Base-by-base conservation (phyloP, 2,797 vertebrate species). In the Rhinella marina region DNA sequence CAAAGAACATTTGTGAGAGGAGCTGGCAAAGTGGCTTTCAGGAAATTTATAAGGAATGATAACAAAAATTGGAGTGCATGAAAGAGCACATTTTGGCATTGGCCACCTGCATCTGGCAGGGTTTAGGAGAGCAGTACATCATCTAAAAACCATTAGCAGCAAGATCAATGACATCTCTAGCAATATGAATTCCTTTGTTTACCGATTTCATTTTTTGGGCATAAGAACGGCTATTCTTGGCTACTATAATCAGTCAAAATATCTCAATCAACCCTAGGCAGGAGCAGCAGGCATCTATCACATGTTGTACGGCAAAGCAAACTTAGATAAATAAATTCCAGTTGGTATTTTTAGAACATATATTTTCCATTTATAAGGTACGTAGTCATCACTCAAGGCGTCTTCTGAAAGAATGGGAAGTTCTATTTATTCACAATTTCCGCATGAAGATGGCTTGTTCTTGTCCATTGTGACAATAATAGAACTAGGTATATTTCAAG, bases 81-180 rank as follows among this genome's bases (percentile, higher is more conserved):
- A 89, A 90, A 87, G 91, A 70, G 11, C 7, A n/a, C 73, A 23
- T 89, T 62, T 90, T 90, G 85, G 86, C 83, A 88, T 87, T 87
- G 90, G 83, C 68, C 87, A 86, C 85, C 73, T 81, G 86, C 88
- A 90, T 70, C 61, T 90, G 90, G 92, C 87, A 73, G 73, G 86
- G 91, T 92, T 41, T 93, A 93, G 90, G 62, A 88, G 92, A 93
- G 92, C 56, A 87, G 87, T 88, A 86, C 78, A n/a, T 90, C 81
- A 91, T 93, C 93, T 91, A 83, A 94, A 91, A 93, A 91, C 85
- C 89, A 88, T 92, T 93, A 90, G 84, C 86, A 90, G 90, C 11
- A 82, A 90, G 92, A 93, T 94, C 93, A 91, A 90, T 94, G 92
- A 89, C 91, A 91, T 82, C 86, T 86, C 82, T 91, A 90, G 91